phyloP scores from a whole-genome alignment of 2,888 invertebrate genomes.

The Acronicta aceris region DNA sequence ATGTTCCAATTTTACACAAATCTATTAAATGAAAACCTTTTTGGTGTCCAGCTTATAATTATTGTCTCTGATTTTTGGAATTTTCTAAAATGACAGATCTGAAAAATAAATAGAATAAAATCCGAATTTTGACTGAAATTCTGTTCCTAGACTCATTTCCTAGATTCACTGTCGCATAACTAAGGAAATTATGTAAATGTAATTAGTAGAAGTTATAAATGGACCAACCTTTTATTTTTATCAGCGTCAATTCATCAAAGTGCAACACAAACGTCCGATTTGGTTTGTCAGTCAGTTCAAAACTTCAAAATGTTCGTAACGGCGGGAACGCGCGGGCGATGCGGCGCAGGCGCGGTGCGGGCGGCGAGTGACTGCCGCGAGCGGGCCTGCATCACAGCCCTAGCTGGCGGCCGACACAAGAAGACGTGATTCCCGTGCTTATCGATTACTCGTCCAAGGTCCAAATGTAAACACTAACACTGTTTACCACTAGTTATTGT shows the following conservation, averaged over 20 bases:
- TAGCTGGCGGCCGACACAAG: conserved; percentile 44
- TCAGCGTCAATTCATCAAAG: conserved; percentile 40
- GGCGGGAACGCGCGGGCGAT: conserved; percentile 29
- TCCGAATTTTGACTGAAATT: not conserved
- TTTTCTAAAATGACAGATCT: conserved; percentile 10
- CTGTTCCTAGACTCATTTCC: not conserved
- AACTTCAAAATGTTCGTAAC: conserved; percentile 29
- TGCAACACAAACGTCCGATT: conserved; percentile 28
- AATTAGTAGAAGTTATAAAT: conserved; percentile 15
- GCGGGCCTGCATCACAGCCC: conserved; percentile 52
- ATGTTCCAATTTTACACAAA: not conserved
- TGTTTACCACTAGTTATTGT: conserved; percentile 45
- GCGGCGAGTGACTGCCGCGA: conserved; percentile 56
- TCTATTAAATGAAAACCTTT: conserved; percentile 2
- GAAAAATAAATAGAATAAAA: not conserved
- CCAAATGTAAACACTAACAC: conserved; percentile 65
- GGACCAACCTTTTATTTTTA: conserved; percentile 48
- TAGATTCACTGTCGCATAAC: not conserved
- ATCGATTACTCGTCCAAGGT: conserved; percentile 78
- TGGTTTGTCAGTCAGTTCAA: conserved; percentile 24
- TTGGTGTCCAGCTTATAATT: not conserved
- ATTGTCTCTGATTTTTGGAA: conserved; percentile 6
- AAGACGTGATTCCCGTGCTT: conserved; percentile 64
- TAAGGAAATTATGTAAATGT: conserved; percentile 1
- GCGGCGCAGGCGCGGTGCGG: conserved; percentile 35